Conservation (phyloP, 2,888 invertebrate genomes). For the Microdon myrmicae region DNA sequence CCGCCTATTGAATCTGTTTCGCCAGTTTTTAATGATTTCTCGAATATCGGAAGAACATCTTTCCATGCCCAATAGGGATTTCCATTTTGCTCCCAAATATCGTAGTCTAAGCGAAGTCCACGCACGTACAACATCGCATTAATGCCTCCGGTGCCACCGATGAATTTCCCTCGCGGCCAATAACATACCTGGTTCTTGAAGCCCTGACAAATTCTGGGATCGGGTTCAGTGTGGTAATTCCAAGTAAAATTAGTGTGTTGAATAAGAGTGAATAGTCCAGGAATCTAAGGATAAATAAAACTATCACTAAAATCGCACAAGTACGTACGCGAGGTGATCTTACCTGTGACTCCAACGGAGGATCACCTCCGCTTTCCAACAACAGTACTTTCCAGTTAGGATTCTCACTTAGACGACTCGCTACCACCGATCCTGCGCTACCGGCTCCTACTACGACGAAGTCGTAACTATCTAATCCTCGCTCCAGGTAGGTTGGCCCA, state of each 20-base stretch:
- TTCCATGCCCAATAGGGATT: slow-evolving; percentile 78
- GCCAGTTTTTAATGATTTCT: slow-evolving; percentile 71
- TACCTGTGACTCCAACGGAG: slow-evolving; percentile 65
- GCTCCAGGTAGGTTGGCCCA: slow-evolving; percentile 56
- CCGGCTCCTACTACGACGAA: slow-evolving; percentile 69
- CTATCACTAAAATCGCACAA: background rate
- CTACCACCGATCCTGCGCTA: slow-evolving; percentile 68
- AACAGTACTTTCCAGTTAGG: slow-evolving; percentile 66
- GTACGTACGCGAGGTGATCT: background rate
- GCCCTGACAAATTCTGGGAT: slow-evolving; percentile 55
- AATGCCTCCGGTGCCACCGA: slow-evolving; percentile 75
- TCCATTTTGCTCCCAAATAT: slow-evolving; percentile 72
- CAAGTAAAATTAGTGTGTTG: slow-evolving; percentile 58
- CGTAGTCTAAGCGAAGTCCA: slow-evolving; percentile 74
- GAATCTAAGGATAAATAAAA: slow-evolving; percentile 53
- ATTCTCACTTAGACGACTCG: slow-evolving; percentile 68
- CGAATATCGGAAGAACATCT: slow-evolving; percentile 81
- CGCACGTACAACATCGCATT: slow-evolving; percentile 76
- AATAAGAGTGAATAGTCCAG: slow-evolving; percentile 54
- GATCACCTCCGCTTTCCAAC: slow-evolving; percentile 69
- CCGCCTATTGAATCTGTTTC: slow-evolving; percentile 60
- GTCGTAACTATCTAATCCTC: slow-evolving; percentile 62
- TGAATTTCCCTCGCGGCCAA: slow-evolving; percentile 72
- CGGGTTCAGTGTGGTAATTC: slow-evolving; percentile 59
- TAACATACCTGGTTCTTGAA: slow-evolving; percentile 62